phyloP scores from a whole-genome alignment of 2,888 invertebrate genomes.

The Tachina grossa region DNA sequence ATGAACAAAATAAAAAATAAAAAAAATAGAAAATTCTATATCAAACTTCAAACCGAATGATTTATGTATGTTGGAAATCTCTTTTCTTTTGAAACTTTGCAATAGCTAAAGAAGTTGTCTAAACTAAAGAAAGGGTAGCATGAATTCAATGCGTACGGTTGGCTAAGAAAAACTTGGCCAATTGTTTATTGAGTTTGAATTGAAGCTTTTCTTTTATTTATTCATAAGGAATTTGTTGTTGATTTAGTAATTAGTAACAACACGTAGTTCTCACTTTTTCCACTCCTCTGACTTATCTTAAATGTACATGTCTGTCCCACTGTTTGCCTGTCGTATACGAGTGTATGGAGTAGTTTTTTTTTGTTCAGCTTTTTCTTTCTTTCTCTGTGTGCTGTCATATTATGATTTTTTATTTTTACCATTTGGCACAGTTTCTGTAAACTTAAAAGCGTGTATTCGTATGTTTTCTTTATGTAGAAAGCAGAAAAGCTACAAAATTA shows the following conservation, averaged over 20 bases:
- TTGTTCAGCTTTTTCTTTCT: neutral
- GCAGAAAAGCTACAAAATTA: conserved; percentile 28
- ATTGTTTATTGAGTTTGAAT: conserved; percentile 25
- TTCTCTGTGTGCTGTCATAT: conserved; percentile 7
- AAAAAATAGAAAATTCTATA: conserved; percentile 30
- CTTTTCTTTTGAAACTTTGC: neutral
- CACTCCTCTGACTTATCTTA: neutral
- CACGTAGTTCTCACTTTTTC: conserved; percentile 49
- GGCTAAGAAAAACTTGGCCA: conserved; percentile 17
- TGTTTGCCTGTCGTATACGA: neutral
- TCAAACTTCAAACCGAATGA: conserved; percentile 75
- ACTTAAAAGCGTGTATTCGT: conserved; percentile 41
- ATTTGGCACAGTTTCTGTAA: conserved; percentile 59
- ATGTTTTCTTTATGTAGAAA: neutral
- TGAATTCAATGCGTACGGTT: neutral
- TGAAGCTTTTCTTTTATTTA: conserved; percentile 11
- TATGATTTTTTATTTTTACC: conserved; percentile 27
- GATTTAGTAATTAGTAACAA: conserved; percentile 68
- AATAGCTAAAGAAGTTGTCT: conserved; percentile 31
- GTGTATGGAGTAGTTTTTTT: neutral
- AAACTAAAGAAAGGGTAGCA: conserved; percentile 2
- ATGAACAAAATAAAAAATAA: conserved; percentile 48
- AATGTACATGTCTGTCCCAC: neutral
- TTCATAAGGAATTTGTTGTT: conserved; percentile 56
- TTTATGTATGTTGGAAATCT: conserved; percentile 72